phyloP scores from a whole-genome alignment of 2,797 vertebrate species.

The Cercopithecus petaurista region DNA sequence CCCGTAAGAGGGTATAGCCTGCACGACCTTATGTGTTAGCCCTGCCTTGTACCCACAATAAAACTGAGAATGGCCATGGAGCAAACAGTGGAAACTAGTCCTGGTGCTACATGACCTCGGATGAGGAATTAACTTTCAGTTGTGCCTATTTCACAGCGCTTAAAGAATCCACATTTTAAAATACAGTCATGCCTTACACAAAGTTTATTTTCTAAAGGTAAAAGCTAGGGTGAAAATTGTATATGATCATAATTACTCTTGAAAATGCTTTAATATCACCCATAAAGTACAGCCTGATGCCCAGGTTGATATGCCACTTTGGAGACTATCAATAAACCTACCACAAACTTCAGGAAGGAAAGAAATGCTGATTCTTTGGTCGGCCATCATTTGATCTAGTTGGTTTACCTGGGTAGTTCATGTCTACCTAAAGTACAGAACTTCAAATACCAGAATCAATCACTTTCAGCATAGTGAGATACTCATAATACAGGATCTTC shows the following conservation, averaged over 20 bases:
- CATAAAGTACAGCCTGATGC: not conserved
- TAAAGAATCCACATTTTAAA: not conserved
- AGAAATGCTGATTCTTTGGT: not conserved
- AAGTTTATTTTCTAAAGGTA: constrained; percentile 2
- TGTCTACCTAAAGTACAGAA: not conserved
- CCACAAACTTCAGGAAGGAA: not conserved
- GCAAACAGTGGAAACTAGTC: not conserved
- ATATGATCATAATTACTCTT: not conserved
- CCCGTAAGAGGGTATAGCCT: not conserved
- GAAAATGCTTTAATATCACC: not conserved
- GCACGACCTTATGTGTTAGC: not conserved
- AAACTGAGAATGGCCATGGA: not conserved
- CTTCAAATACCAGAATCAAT: not conserved
- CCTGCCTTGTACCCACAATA: not conserved
- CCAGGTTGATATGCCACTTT: not conserved
- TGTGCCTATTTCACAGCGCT: not conserved
- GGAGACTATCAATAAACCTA: not conserved
- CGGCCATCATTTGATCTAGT: not conserved
- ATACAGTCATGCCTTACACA: not conserved
- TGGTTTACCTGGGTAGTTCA: not conserved
- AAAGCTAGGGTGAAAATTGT: not conserved
- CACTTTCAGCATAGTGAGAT: not conserved
- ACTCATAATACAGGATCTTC: not conserved
- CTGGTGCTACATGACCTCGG: not conserved
- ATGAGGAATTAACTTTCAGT: not conserved